Percentiles rank a stretch among this genome's conserved stretches.
phyloP scores from a whole-genome alignment of 53 echinoderm and acorn worm species.

The Paelopatides confundens region DNA sequence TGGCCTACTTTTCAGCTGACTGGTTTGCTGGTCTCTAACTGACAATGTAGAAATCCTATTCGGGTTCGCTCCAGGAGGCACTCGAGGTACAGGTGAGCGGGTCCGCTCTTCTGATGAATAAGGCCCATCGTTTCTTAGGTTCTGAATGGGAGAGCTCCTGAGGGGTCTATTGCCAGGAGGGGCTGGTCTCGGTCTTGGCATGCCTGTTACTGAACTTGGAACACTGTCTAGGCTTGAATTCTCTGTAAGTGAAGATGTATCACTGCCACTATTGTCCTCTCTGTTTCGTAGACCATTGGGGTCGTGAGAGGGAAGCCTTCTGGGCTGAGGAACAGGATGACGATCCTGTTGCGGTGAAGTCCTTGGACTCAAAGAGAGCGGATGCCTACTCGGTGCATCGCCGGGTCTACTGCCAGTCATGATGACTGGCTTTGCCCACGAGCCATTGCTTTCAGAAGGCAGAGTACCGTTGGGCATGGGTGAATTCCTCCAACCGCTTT shows the following conservation, averaged over 20 bases:
- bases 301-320: constrained; percentile 32
- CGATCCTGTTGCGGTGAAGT: constrained; percentile 15
- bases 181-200: constrained; percentile 4
- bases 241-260: constrained; percentile 96
- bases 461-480: constrained; percentile 57
- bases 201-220: constrained; percentile 55
- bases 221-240: constrained; percentile 96
- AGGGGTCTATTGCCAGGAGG: background rate
- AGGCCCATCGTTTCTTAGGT: background rate
- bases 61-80: background rate
- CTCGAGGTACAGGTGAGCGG: constrained; percentile 52
- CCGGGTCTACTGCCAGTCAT: constrained; percentile 1
- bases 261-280: constrained; percentile 92
- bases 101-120: no score
- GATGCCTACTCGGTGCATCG: background rate
- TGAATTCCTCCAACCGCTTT: constrained; percentile 36
- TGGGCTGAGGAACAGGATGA: background rate
- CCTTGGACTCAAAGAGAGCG: background rate
- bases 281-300: constrained; percentile 30
- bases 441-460: constrained; percentile 48
- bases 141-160: constrained; percentile 32
- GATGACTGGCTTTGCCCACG: constrained; percentile 13
- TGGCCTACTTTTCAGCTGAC: constrained; percentile 68
- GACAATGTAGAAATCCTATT: constrained; percentile 67
- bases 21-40: constrained; percentile 71